Evolutionary conservation across 2,888 invertebrate species (phyloP).

Genomic region (Isotomurus palustris): DNA sequence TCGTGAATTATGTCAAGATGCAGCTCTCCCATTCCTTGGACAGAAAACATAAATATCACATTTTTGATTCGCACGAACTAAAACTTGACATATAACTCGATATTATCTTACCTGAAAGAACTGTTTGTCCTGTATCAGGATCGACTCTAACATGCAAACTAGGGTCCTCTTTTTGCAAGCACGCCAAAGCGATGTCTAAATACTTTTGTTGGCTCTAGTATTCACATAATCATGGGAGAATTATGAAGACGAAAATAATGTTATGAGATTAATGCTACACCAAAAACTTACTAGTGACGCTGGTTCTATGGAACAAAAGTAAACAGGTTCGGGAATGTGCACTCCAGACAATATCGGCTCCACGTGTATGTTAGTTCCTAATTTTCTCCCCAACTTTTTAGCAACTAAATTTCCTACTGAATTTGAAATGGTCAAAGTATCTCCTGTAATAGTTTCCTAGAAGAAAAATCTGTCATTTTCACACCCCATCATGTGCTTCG

Average conservation of each 20-base stretch:
- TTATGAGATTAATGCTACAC: not conserved
- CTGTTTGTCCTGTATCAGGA: slow-evolving; percentile 77
- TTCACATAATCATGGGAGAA: not conserved
- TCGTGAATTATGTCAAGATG: slow-evolving; percentile 92
- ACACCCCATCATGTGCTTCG: not conserved
- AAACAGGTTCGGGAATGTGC: slow-evolving; percentile 85
- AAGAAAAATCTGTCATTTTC: slow-evolving; percentile 1
- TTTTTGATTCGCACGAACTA: too few species aligned
- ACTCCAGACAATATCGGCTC: slow-evolving; percentile 57
- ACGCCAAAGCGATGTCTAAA: slow-evolving; percentile 73
- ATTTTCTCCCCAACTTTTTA: slow-evolving; percentile 51
- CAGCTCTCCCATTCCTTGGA: slow-evolving; percentile 89
- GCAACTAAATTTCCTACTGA: slow-evolving; percentile 59
- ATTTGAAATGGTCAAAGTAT: slow-evolving; percentile 63
- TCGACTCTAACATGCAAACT: slow-evolving; percentile 72
- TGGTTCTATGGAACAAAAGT: slow-evolving; percentile 93
- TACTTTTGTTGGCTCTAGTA: slow-evolving; percentile 63
- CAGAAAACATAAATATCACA: slow-evolving; percentile 9
- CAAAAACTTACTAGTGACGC: slow-evolving; percentile 57
- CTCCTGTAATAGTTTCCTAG: slow-evolving; percentile 63
- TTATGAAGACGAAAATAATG: not conserved
- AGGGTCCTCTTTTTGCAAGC: slow-evolving; percentile 86
- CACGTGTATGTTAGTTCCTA: slow-evolving; percentile 47
- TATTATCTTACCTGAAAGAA: slow-evolving; percentile 62
- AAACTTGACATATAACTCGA: too few species aligned